A percentile compares a stretch with the other conserved stretches of the same genome.
These are phyloP conservation scores for Mellivora capensis DNA, from an alignment of 2,113 vertebrate species.

Conservation along the genomic window DNA sequence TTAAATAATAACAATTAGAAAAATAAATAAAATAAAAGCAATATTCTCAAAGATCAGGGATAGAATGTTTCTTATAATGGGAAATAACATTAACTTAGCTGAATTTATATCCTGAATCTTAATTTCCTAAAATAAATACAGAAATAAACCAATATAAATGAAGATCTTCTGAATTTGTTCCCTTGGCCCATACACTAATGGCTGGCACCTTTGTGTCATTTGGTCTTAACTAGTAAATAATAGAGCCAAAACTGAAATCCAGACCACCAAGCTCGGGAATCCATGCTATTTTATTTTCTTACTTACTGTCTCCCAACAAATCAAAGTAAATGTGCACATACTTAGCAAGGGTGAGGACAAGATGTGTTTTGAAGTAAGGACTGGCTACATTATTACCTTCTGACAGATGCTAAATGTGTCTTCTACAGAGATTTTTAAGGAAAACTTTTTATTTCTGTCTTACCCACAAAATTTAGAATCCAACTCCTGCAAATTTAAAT, in stretches of 20 bases:
- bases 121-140: slow-evolving; percentile 21
- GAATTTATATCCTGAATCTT: neutral
- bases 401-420: neutral
- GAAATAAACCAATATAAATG: neutral
- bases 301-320: neutral
- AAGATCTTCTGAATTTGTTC: neutral
- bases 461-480: neutral
- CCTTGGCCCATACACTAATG: neutral
- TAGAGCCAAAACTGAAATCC: neutral
- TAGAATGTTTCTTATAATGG: neutral
- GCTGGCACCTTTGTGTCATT: neutral
- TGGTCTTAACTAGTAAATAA: neutral
- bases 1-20: neutral
- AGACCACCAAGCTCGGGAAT: neutral
- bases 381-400: neutral
- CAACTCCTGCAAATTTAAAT: neutral
- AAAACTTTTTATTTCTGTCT: slow-evolving; percentile 9
- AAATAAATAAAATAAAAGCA: neutral
- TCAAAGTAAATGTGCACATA: neutral
- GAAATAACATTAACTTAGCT: neutral
- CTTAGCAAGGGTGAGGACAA: neutral
- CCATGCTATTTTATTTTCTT: neutral
- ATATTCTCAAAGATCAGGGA: neutral
- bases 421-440: neutral
- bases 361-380: neutral